Evolutionary conservation across 2,888 invertebrate species (phyloP), one percentile per base, ranked within the genome.

Genomic region (Cheilosia soror): DNA sequence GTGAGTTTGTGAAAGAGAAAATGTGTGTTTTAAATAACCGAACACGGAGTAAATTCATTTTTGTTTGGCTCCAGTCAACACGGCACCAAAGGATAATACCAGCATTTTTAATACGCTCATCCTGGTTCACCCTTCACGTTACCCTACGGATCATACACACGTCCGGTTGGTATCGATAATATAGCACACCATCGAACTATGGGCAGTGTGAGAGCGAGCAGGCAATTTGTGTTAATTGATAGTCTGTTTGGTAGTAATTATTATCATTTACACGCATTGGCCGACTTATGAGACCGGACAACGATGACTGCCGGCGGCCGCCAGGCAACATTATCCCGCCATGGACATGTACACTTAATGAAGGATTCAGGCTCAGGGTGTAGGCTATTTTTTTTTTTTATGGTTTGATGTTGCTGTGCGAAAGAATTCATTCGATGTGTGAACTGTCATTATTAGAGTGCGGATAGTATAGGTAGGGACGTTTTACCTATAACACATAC

Each of bases 221-320:
- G 85, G 66, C 85, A 85, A 85, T 85, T 85, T 81, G 66, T 44
- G 71, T 80, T 85, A 85, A 85, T 85, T 85, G 81, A 81, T 85
- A 80, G 85, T 85, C 76, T 77, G 81, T 66, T 81, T 66, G 76
- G 72, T 72, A 51, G 80, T 81, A 85, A 85, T 81, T 85, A 85
- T 80, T 62, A 55, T 66, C 72, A 85, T 81, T 85, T 76, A 81
- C 75, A 80, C 79, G 84, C 68, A 83, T 66, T 72, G 83, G 57
- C 57, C 31, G 71, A 62, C 42, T 68, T 73, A 65, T 57, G 53
- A 68, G 49, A 62, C 53, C 20, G 73, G 13, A 53, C 58, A 65
- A 42, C 29, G 40, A 27, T 58, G 13, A 5, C 55, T 13, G 2
- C 55, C n/a, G 27, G 4, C 9, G 44, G 53, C 65, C 11, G 49